Conservation (phyloP, 2,113 vertebrate genomes). For the Setophaga petechia region DNA sequence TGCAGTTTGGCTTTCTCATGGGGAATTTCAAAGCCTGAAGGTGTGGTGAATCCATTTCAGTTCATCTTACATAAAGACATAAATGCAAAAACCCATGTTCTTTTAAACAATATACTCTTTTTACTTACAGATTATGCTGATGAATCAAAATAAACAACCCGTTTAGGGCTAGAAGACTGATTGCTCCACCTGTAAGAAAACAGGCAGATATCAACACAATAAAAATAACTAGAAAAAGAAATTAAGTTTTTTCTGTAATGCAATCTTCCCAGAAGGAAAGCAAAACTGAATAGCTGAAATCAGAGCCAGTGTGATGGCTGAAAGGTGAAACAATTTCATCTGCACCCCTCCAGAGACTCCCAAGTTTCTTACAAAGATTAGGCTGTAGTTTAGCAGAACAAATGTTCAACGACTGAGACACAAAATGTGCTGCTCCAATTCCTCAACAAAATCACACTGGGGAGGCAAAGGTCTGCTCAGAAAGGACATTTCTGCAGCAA, state of each 20-base stretch:
- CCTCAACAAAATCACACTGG: background rate
- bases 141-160: conserved; percentile 95
- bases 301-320: background rate
- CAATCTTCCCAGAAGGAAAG: background rate
- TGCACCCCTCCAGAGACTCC: background rate
- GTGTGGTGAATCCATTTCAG: background rate
- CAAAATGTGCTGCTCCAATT: background rate
- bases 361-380: background rate
- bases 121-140: conserved; percentile 94
- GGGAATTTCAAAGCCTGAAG: background rate
- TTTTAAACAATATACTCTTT: background rate
- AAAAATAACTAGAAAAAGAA: background rate
- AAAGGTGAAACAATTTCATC: background rate
- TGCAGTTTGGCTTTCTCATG: background rate
- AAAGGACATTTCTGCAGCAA: background rate
- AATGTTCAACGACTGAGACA: background rate
- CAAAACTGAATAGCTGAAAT: background rate
- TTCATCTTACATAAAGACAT: background rate
- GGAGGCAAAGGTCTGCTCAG: background rate
- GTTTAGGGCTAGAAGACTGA: conserved; percentile 93
- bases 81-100: background rate
- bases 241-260: background rate
- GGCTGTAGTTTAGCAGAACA: background rate
- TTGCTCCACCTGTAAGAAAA: conserved; percentile 84
- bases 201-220: background rate